A percentile compares a stretch with the other conserved stretches of the same genome.
Evolutionary conservation across 1,140 invertebrate species (phyloP).

Genomic region (Pinna nobilis): DNA sequence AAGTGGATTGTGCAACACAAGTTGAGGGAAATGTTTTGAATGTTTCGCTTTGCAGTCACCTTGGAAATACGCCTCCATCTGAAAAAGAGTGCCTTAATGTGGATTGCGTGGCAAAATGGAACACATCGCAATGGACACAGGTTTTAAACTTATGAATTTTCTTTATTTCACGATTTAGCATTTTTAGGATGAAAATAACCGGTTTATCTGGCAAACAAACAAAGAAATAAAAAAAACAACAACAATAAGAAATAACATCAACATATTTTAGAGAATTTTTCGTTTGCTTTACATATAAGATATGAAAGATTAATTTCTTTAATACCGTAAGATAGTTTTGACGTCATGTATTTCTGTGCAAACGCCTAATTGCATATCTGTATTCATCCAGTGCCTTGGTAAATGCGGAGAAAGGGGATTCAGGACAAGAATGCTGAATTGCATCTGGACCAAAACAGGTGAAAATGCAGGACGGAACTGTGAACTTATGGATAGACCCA

Average conservation of each 20-base stretch:
- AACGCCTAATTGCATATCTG: not conserved
- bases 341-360: too few species aligned
- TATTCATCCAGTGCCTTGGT: conserved; percentile 28
- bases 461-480: conserved; percentile 49
- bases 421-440: conserved; percentile 52
- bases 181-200: too few species aligned
- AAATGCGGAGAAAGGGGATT: conserved; percentile 50
- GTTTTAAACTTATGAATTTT: too few species aligned
- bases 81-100: conserved; percentile 47
- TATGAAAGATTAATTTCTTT: too few species aligned
- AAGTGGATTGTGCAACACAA: conserved; percentile 43
- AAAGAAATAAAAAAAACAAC: too few species aligned
- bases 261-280: not conserved
- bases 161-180: too few species aligned
- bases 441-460: conserved; percentile 51
- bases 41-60: conserved; percentile 40
- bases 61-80: conserved; percentile 20
- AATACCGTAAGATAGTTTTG: too few species aligned
- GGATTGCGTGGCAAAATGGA: conserved; percentile 54
- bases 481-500: conserved; percentile 44
- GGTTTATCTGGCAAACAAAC: too few species aligned
- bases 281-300: not conserved
- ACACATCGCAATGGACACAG: conserved; percentile 55
- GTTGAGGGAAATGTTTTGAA: conserved; percentile 32
- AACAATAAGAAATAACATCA: too few species aligned